Percentiles rank a stretch among this genome's conserved stretches.
Conservation (phyloP, 2,113 vertebrate genomes). For the Misgurnus anguillicaudatus region DNA sequence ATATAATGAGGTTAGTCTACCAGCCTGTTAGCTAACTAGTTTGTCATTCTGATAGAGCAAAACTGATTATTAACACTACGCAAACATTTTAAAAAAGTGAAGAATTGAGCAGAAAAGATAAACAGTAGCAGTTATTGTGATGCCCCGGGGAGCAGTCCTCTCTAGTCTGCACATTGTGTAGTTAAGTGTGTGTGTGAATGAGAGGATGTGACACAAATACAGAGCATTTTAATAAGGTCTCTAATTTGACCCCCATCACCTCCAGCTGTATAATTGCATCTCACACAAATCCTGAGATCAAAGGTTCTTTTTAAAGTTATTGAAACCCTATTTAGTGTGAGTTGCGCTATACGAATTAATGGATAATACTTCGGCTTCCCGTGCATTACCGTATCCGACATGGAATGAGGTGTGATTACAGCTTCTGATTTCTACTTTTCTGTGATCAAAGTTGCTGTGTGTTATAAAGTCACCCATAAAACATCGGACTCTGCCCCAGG, state of each 20-base stretch:
- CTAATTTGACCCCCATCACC: constrained; percentile 21
- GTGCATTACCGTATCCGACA: constrained; percentile 1
- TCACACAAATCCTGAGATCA: constrained; percentile 24
- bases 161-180: background rate
- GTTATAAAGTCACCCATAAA: constrained; percentile 24
- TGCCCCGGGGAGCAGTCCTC: background rate
- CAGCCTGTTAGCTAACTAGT: background rate
- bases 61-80: background rate
- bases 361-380: constrained; percentile 18
- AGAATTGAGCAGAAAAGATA: background rate
- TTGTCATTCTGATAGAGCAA: constrained; percentile 5
- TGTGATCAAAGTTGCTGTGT: constrained; percentile 47
- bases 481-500: constrained; percentile 28
- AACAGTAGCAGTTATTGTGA: background rate
- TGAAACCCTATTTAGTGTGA: constrained; percentile 17
- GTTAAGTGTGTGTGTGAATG: background rate
- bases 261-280: constrained; percentile 19
- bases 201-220: background rate
- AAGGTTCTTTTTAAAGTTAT: constrained; percentile 25
- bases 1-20: background rate
- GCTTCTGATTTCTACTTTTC: constrained; percentile 31
- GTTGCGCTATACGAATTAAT: constrained; percentile 11
- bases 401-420: constrained; percentile 23
- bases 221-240: constrained; percentile 10
- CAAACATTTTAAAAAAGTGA: background rate